Conservation (phyloP, 2,888 invertebrate genomes). For the Odontocerum albicorne region DNA sequence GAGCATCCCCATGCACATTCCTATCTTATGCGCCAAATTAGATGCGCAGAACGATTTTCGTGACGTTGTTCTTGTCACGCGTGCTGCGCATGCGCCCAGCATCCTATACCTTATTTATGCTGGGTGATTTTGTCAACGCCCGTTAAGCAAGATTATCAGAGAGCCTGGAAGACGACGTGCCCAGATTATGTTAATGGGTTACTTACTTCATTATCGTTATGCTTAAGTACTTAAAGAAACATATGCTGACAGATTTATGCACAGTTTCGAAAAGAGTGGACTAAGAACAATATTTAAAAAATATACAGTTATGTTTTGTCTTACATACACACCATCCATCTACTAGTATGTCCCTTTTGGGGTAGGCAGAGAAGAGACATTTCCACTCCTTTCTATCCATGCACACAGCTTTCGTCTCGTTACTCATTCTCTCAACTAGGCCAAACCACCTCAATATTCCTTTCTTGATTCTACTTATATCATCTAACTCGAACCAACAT, state of each 20-base stretch:
- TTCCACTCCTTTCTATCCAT: too few relatives aligned
- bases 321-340: too few relatives aligned
- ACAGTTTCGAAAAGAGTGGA: background rate
- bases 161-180: background rate
- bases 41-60: conserved; percentile 32
- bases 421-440: too few relatives aligned
- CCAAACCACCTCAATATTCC: too few relatives aligned
- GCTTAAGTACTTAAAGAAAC: background rate
- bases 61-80: conserved; percentile 28
- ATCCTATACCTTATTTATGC: background rate
- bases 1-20: conserved; percentile 25
- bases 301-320: too few relatives aligned
- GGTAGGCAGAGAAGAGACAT: too few relatives aligned
- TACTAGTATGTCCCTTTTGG: too few relatives aligned
- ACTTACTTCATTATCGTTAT: conserved; percentile 2
- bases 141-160: conserved; percentile 6
- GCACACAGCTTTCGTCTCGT: too few relatives aligned
- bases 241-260: background rate
- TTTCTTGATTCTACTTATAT: too few relatives aligned
- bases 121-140: background rate
- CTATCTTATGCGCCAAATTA: conserved; percentile 23
- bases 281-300: too few relatives aligned
- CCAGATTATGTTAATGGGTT: conserved; percentile 8
- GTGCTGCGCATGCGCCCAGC: conserved; percentile 22
- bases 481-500: too few relatives aligned